Conservation (phyloP, 2,888 invertebrate species). For the Harpalus rubripes region DNA sequence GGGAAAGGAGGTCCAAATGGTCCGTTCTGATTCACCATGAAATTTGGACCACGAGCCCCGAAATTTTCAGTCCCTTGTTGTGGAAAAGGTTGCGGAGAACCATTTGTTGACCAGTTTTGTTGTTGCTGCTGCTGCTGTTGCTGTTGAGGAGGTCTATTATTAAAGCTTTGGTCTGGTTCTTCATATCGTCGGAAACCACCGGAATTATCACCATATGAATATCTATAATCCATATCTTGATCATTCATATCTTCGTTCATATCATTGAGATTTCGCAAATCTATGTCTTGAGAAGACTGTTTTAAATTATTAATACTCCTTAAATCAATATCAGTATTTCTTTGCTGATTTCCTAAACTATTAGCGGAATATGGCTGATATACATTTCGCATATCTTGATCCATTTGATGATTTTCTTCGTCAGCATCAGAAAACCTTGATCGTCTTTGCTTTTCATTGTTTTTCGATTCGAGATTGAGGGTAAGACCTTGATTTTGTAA, state of each 20-base stretch:
- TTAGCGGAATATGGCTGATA: constrained; percentile 44
- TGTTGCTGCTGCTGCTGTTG: constrained; percentile 3
- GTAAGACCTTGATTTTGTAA: constrained; percentile 62
- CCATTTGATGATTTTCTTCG: constrained; percentile 30
- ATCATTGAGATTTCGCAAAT: constrained; percentile 40
- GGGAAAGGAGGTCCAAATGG: constrained; percentile 61
- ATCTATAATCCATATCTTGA: constrained; percentile 57
- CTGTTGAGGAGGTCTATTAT: constrained; percentile 20
- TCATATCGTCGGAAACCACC: constrained; percentile 27
- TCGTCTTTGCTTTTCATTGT: constrained; percentile 34
- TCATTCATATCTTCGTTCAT: constrained; percentile 46
- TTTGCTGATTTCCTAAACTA: constrained; percentile 47
- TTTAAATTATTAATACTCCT: constrained; percentile 32
- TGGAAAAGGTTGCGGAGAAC: neutral
- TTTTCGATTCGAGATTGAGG: constrained; percentile 47
- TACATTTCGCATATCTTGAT: constrained; percentile 48
- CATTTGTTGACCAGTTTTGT: constrained; percentile 55
- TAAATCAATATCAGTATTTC: constrained; percentile 53
- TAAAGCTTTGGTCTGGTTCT: constrained; percentile 27
- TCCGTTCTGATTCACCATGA: constrained; percentile 60
- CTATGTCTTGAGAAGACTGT: constrained; percentile 39
- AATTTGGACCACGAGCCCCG: constrained; percentile 44
- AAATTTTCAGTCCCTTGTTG: constrained; percentile 32
- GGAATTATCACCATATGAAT: constrained; percentile 20
- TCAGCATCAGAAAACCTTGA: constrained; percentile 48